These are phyloP conservation scores for Geodia barretti DNA, from an alignment of 37 sponge, comb jelly and placozoan genomes.

Conservation along the genomic window DNA sequence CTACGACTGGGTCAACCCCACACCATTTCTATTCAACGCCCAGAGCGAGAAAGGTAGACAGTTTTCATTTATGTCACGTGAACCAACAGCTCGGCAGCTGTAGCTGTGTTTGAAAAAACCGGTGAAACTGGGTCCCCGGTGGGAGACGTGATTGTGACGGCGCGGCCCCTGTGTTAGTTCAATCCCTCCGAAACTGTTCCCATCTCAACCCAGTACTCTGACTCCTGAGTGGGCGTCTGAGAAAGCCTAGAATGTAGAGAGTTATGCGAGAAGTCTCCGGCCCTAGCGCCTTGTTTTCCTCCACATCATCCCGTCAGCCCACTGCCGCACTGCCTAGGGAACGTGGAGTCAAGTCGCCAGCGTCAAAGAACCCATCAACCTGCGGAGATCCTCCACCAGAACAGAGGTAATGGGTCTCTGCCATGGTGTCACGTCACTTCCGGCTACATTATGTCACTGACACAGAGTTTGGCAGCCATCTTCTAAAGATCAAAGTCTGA, in stretches of 20 bases:
- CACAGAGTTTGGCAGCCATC: conserved; percentile 61
- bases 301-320: conserved; percentile 53
- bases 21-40: conserved; percentile 79
- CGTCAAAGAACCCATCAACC: conserved; percentile 84
- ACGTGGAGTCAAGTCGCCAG: conserved; percentile 29
- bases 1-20: conserved; percentile 57
- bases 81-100: conserved; percentile 1
- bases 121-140: conserved; percentile 1
- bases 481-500: conserved; percentile 18
- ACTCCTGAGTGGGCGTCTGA: conserved; percentile 78
- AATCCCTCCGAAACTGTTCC: conserved; percentile 48
- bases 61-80: background rate
- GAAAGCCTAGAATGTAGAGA: conserved; percentile 77
- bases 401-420: conserved; percentile 6
- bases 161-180: conserved; percentile 22
- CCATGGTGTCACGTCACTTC: conserved; percentile 44
- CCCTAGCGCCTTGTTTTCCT: conserved; percentile 45
- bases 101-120: background rate
- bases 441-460: conserved; percentile 58
- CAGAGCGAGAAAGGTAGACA: conserved; percentile 59
- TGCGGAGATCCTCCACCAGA: conserved; percentile 82
- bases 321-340: conserved; percentile 39
- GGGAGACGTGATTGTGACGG: background rate
- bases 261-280: conserved; percentile 7
- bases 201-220: conserved; percentile 40